Percentiles rank a stretch among this genome's conserved stretches.
Conservation (phyloP, 2,113 vertebrate genomes). For the Podilymbus podiceps region DNA sequence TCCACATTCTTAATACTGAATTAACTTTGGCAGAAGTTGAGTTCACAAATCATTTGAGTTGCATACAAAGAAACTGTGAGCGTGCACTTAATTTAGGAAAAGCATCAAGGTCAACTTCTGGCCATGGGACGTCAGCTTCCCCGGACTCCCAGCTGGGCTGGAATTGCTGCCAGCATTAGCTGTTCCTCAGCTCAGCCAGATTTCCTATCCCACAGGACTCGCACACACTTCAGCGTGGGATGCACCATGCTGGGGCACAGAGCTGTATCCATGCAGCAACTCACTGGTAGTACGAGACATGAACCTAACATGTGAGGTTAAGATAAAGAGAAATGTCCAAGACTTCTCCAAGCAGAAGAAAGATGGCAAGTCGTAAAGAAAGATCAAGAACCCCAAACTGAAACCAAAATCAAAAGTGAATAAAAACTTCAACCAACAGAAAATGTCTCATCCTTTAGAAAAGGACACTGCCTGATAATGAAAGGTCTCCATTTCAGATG, state of each 20-base stretch:
- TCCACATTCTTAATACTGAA: neutral
- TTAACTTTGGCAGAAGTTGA: neutral
- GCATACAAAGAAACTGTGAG: neutral
- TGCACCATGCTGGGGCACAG: slow-evolving; percentile 34
- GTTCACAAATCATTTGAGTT: neutral
- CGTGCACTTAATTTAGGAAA: neutral
- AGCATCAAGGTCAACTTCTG: slow-evolving; percentile 5
- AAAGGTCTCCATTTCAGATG: neutral
- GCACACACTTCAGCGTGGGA: neutral
- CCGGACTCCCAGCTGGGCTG: neutral
- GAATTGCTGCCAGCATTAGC: slow-evolving; percentile 19
- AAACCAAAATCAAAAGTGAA: slow-evolving; percentile 45
- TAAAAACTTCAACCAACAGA: neutral
- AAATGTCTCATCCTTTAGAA: neutral
- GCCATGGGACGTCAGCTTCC: neutral
- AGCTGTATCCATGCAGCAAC: slow-evolving; percentile 43
- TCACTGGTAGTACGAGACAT: slow-evolving; percentile 40
- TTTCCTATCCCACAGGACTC: slow-evolving; percentile 32
- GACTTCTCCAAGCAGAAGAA: slow-evolving; percentile 42
- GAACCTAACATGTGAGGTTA: slow-evolving; percentile 35
- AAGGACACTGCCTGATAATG: neutral
- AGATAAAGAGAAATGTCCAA: slow-evolving; percentile 46
- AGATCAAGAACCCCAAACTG: slow-evolving; percentile 39
- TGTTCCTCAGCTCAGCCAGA: slow-evolving; percentile 1
- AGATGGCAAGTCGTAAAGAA: slow-evolving; percentile 2